A percentile compares a stretch with the other conserved stretches of the same genome.
These are phyloP conservation scores for Drosophila barbarae DNA, from an alignment of 2,888 invertebrate species.

Conservation along the genomic window DNA sequence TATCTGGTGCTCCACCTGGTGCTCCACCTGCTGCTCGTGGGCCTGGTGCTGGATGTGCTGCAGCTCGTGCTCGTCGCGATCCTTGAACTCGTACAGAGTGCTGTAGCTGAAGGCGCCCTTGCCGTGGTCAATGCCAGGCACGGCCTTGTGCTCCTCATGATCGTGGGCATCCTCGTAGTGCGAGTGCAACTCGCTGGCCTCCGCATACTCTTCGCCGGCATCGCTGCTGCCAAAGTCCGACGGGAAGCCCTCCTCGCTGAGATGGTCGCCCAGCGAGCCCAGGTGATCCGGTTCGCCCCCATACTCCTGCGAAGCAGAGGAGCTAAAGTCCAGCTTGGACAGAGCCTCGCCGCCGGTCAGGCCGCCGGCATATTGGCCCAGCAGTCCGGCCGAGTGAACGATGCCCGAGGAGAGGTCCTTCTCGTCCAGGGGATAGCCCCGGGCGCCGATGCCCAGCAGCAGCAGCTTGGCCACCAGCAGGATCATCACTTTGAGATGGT, in stretches of 20 bases:
- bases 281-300: constrained; percentile 57
- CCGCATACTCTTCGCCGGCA: constrained; percentile 64
- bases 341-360: constrained; percentile 60
- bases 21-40: constrained; percentile 57
- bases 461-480: constrained; percentile 46
- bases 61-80: constrained; percentile 61
- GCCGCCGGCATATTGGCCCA: constrained; percentile 66
- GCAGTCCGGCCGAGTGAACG: constrained; percentile 53
- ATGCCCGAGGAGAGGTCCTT: constrained; percentile 41
- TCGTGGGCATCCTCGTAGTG: constrained; percentile 41
- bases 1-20: constrained; percentile 41
- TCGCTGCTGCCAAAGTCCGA: constrained; percentile 64
- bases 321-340: constrained; percentile 52
- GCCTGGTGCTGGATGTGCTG: constrained; percentile 58
- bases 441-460: background rate
- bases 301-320: constrained; percentile 49
- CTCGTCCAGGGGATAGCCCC: constrained; percentile 47
- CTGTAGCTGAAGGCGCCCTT: constrained; percentile 78
- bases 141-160: constrained; percentile 61
- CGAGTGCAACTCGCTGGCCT: constrained; percentile 56
- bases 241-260: constrained; percentile 67
- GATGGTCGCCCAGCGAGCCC: constrained; percentile 67
- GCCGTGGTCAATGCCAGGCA: constrained; percentile 77
- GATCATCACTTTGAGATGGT: constrained; percentile 48
- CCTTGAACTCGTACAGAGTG: constrained; percentile 75